These are phyloP conservation scores for Dichetophora obliterata DNA, from an alignment of 2,888 invertebrate species.

Conservation along the genomic window DNA sequence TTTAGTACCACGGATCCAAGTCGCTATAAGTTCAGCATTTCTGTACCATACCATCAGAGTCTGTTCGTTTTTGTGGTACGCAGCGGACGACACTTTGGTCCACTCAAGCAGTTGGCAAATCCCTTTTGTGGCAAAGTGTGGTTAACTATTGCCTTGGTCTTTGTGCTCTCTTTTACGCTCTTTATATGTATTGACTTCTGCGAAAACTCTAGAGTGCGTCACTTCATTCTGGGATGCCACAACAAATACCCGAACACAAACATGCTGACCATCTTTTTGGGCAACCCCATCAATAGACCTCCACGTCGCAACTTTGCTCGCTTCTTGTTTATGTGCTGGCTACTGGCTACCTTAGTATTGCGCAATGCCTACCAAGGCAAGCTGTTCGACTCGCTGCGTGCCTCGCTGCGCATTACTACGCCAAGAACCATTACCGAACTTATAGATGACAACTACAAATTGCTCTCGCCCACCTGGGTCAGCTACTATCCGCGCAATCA, in stretches of 20 bases:
- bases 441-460: slow-evolving; percentile 50
- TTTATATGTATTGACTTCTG: not conserved
- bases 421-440: slow-evolving; percentile 53
- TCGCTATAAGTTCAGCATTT: slow-evolving; percentile 49
- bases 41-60: slow-evolving; percentile 53
- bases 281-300: slow-evolving; percentile 52
- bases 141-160: slow-evolving; percentile 44
- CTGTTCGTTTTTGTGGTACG: slow-evolving; percentile 55
- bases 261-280: slow-evolving; percentile 52
- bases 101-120: slow-evolving; percentile 46
- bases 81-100: slow-evolving; percentile 40
- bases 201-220: not conserved
- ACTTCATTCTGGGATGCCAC: slow-evolving; percentile 46
- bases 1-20: slow-evolving; percentile 53
- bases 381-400: slow-evolving; percentile 59
- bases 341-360: slow-evolving; percentile 57
- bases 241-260: slow-evolving; percentile 51
- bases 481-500: slow-evolving; percentile 54
- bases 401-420: slow-evolving; percentile 46
- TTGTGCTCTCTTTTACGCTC: slow-evolving; percentile 11
- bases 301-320: slow-evolving; percentile 56
- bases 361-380: slow-evolving; percentile 65
- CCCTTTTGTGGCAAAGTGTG: slow-evolving; percentile 56
- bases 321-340: slow-evolving; percentile 57
- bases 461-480: slow-evolving; percentile 47